phyloP scores from a whole-genome alignment of 2,113 vertebrate species.

The Larimichthys polyactis region DNA sequence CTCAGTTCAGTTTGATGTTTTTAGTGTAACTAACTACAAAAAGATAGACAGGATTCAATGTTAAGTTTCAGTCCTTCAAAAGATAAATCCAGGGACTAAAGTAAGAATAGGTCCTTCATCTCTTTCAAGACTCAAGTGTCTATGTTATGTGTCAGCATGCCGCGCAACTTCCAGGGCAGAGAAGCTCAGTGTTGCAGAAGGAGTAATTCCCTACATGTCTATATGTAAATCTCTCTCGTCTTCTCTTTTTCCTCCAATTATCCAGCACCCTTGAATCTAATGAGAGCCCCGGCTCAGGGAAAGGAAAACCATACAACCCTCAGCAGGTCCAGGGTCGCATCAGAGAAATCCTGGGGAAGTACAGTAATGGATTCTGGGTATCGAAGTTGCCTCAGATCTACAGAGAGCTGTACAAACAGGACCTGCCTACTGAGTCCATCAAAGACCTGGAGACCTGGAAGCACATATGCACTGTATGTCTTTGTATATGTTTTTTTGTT shows the following conservation, averaged over 20 bases:
- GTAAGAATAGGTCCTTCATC: not conserved
- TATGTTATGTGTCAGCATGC: not conserved
- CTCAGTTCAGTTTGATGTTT: not conserved
- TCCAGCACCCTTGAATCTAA: slow-evolving; percentile 70
- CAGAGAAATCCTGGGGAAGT: slow-evolving; percentile 88
- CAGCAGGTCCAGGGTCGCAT: slow-evolving; percentile 88
- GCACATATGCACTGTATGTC: slow-evolving; percentile 90
- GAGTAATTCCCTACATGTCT: not conserved
- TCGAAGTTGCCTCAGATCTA: slow-evolving; percentile 92
- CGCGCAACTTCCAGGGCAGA: slow-evolving; percentile 27
- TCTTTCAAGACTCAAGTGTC: not conserved
- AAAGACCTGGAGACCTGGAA: slow-evolving; percentile 90
- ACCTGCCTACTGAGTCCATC: slow-evolving; percentile 86
- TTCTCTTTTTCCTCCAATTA: slow-evolving; percentile 10
- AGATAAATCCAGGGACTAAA: not conserved
- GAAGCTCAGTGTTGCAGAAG: slow-evolving; percentile 66
- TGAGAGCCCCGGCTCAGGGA: slow-evolving; percentile 65
- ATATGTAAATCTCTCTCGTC: not conserved
- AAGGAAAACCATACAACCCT: slow-evolving; percentile 75
- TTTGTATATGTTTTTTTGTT: not conserved
- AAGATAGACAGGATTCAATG: not conserved
- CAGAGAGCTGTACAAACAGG: slow-evolving; percentile 90
- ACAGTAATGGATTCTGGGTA: slow-evolving; percentile 91
- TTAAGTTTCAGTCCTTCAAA: no score
- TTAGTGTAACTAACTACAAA: not conserved